A percentile compares a stretch with the other conserved stretches of the same genome.
Evolutionary conservation across 2,113 vertebrate species (phyloP).

Genomic region (Spea multiplicata): DNA sequence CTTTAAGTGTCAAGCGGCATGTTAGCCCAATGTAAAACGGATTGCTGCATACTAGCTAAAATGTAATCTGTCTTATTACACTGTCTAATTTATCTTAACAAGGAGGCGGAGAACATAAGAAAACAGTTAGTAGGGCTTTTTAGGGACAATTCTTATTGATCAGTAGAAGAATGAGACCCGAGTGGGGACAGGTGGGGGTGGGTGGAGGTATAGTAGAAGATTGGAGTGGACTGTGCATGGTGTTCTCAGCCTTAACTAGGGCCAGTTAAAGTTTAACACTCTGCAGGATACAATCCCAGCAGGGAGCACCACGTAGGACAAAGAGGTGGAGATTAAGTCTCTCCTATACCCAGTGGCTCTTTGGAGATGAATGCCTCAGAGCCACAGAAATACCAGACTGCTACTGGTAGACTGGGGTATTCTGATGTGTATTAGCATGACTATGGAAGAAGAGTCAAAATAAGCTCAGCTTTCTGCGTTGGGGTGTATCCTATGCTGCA

Average conservation of each 20-base stretch:
- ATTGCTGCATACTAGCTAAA: slow-evolving; percentile 17
- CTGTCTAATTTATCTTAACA: slow-evolving; percentile 43
- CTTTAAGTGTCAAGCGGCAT: neutral
- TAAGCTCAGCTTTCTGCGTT: neutral
- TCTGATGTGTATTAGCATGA: neutral
- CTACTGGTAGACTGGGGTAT: too few species aligned
- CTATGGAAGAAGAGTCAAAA: neutral
- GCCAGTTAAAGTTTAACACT: slow-evolving; percentile 42
- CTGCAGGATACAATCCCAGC: slow-evolving; percentile 38
- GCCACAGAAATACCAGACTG: neutral
- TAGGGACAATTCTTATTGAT: slow-evolving; percentile 26
- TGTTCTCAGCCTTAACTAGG: slow-evolving; percentile 1
- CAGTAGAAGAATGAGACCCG: slow-evolving; percentile 16
- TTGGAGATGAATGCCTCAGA: slow-evolving; percentile 7
- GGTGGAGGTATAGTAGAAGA: neutral
- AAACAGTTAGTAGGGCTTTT: slow-evolving; percentile 35
- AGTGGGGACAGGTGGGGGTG: neutral
- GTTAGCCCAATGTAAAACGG: slow-evolving; percentile 23
- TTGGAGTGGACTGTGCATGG: slow-evolving; percentile 8
- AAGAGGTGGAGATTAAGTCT: slow-evolving; percentile 22
- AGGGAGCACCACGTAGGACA: slow-evolving; percentile 13
- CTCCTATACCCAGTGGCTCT: slow-evolving; percentile 16
- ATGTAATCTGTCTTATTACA: slow-evolving; percentile 33
- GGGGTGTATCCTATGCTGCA: too few species aligned
- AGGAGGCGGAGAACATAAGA: slow-evolving; percentile 40